Conservation (phyloP, 2,113 vertebrate genomes). For the Tragelaphus buxtoni region DNA sequence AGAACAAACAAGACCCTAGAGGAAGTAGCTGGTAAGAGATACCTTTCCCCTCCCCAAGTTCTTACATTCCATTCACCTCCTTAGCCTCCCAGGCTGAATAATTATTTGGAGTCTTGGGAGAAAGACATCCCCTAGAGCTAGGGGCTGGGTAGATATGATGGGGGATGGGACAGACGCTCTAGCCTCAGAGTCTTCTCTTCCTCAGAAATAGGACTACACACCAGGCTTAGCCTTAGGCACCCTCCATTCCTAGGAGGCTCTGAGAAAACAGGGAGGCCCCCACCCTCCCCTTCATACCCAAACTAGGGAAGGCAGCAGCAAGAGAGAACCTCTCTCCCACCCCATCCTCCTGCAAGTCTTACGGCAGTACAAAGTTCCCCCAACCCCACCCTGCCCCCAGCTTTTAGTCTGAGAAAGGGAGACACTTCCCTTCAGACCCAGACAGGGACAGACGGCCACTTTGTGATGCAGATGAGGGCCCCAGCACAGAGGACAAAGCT, state of each 20-base stretch:
- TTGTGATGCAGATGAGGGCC: constrained; percentile 93
- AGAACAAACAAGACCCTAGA: neutral
- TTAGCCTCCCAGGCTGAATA: neutral
- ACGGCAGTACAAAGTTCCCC: constrained; percentile 27
- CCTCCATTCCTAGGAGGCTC: neutral
- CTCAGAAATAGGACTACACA: neutral
- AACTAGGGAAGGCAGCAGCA: neutral
- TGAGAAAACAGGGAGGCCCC: constrained; percentile 5
- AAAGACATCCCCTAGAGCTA: constrained; percentile 14
- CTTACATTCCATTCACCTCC: constrained; percentile 43
- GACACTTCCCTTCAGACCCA: constrained; percentile 74
- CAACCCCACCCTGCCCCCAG: constrained; percentile 53
- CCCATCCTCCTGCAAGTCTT: neutral
- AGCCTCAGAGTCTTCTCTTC: neutral
- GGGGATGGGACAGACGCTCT: neutral
- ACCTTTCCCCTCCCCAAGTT: neutral
- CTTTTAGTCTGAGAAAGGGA: constrained; percentile 70
- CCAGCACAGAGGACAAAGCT: constrained; percentile 71
- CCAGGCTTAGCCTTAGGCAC: constrained; percentile 17
- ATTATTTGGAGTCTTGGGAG: neutral
- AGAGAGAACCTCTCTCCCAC: neutral
- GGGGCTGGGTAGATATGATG: neutral
- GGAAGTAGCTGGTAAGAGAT: neutral
- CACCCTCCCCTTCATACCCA: neutral
- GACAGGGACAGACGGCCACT: constrained; percentile 84